Evolutionary conservation across 2,113 vertebrate genomes (phyloP).

Genomic region (Cavia porcellus): DNA sequence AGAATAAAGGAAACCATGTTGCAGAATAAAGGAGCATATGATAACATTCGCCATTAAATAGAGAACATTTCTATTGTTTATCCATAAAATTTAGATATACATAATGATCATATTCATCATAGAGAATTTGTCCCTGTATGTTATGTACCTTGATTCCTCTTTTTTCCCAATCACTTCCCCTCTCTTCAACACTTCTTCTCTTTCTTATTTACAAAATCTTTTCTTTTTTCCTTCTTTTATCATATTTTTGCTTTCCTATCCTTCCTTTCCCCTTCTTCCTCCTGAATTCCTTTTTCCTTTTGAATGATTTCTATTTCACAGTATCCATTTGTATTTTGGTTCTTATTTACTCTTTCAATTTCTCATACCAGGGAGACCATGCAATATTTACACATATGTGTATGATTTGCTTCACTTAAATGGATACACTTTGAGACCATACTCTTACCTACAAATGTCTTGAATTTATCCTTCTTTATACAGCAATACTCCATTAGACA

Average conservation of each 20-base stretch:
- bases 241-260: neutral
- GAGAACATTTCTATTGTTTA: neutral
- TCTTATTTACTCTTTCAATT: neutral
- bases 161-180: neutral
- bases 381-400: neutral
- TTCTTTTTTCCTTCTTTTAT: neutral
- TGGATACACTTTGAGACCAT: neutral
- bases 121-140: neutral
- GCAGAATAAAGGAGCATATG: neutral
- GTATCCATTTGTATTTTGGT: neutral
- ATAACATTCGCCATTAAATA: neutral
- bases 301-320: neutral
- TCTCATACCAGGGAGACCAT: neutral
- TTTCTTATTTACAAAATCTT: neutral
- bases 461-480: neutral
- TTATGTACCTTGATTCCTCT: neutral
- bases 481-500: neutral
- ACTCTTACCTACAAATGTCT: neutral
- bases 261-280: neutral
- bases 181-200: neutral
- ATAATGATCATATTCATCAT: neutral
- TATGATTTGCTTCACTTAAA: neutral
- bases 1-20: neutral
- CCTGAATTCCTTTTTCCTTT: neutral
- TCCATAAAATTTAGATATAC: neutral